These are phyloP conservation scores for Rhynchopsitta pachyrhyncha DNA, from an alignment of 2,113 vertebrate genomes.

Conservation along the genomic window DNA sequence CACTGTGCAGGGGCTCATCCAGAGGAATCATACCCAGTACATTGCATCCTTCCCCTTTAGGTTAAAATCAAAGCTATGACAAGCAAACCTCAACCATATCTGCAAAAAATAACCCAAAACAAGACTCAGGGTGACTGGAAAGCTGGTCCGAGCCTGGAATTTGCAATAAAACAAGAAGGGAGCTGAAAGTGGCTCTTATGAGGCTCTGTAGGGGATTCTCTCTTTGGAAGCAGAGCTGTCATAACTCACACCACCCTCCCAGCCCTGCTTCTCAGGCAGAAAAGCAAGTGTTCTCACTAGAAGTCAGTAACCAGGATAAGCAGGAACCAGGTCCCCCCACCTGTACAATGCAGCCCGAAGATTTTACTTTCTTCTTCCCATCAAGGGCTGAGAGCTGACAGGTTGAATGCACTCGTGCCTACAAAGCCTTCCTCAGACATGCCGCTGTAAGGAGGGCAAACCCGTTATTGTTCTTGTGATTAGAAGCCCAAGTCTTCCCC, in stretches of 20 bases:
- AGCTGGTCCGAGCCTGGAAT: not conserved
- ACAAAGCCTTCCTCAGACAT: not conserved
- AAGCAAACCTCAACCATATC: not conserved
- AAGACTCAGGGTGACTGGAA: not conserved
- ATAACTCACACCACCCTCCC: not conserved
- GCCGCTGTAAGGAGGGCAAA: not conserved
- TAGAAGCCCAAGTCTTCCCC: not conserved
- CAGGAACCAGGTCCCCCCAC: not conserved
- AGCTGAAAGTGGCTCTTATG: not conserved
- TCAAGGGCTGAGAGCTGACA: not conserved
- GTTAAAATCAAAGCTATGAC: rapidly evolving
- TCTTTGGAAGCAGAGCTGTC: not conserved
- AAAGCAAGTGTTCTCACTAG: not conserved
- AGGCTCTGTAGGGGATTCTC: not conserved
- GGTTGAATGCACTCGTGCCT: not conserved
- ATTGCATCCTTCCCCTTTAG: not conserved
- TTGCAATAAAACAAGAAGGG: not conserved
- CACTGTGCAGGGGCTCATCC: not conserved
- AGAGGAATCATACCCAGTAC: not conserved
- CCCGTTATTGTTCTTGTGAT: not conserved
- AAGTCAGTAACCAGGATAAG: not conserved
- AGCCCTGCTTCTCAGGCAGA: not conserved
- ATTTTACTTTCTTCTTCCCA: not conserved
- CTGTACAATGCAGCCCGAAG: not conserved
- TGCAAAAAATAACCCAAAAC: not conserved